Base-by-base conservation (phyloP, 2,888 invertebrate species). In the Actias luna region DNA sequence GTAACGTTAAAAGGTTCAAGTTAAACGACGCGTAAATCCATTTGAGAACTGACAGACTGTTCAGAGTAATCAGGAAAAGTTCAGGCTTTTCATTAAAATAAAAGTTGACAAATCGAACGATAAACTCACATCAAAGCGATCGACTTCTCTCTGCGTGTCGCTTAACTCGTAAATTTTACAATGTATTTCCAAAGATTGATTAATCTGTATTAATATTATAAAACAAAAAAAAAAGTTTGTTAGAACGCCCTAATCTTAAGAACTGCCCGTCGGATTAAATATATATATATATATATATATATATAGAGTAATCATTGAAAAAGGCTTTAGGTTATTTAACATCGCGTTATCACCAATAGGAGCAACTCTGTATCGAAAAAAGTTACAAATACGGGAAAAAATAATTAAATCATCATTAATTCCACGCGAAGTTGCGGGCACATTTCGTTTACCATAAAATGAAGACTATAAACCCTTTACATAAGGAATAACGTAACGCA, bases 11-110 rank as follows among this genome's bases (percentile, higher is more conserved):
- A 60, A 18, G 58, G 57, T 62, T 58, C 61, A 58, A 62, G 57
- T 62, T 62, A 58, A 61, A 62, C 42, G 61, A 62, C 58, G 61
- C 61, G 42, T 62, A 16, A 62, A 58, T n/a, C 8, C 55, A 62
- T 58, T 62, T 58, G 39, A 62, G 31, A 58, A 58, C 58, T 33
- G 60, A 52, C 62, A 57, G 62, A 39, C 62, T 46, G 64, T 61
- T 64, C 57, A 58, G 61, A 33, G 36, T 29, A 52, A 7, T 61
- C 22, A 12, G n/a, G n/a, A n/a, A n/a, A 39, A 58, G 42, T 58
- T 25, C 7, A 2, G 22, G 18, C 52, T 36, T 31, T 42, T 39
- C 25, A 33, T 29, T 22, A 62, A 42, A 55, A 22, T 29, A 55
- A 55, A 55, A 55, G 29, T 55, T 29, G 29, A 16, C 29, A 55